Evolutionary conservation across 2,888 invertebrate species (phyloP), one percentile per base, ranked within the genome.

Genomic region (Ophion costatus): DNA sequence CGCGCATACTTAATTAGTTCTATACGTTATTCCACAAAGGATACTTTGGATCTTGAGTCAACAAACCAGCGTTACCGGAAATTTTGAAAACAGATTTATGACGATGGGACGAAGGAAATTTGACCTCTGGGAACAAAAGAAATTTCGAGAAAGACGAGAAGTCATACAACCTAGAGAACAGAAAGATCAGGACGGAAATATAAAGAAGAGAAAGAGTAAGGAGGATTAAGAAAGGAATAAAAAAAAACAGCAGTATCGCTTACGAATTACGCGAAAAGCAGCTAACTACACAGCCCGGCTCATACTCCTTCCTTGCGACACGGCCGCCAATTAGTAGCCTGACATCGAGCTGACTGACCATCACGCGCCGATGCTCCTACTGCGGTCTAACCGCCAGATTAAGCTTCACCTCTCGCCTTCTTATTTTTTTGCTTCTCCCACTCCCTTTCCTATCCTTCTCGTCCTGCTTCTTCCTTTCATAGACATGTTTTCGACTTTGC

Each of bases 301-400:
- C 90, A 87, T 89, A 90, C 91, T 91, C 90, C 91, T 89, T 91
- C 90, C 91, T 91, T 90, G 91, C 90, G 93, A 93, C 93, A 93
- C 90, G 92, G 92, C 91, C 93, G 93, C 93, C 93, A 93, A 93
- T 93, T 93, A 93, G 93, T 90, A 90, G 88, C 85, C 91, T 92
- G 93, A 93, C 92, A 92, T 92, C 91, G 91, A 91, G 89, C 92
- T 92, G 92, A 92, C 92, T 92, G 93, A 92, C 93, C 92, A 92
- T 92, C 92, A 89, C 90, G 88, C 80, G 76, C 82, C 85, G 67
- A 80, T 82, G 80, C 77, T 85, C 73, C 76, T 80, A 80, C 82
- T 42, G 86, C 84, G 73, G 84, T 87, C 85, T 88, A 90, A 88
- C 89, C 88, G 85, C 59, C 82, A 56, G 79, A 82, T 79, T 66